phyloP scores from a whole-genome alignment of 1,140 invertebrate species.

The Zaprionus kolodkinae region DNA sequence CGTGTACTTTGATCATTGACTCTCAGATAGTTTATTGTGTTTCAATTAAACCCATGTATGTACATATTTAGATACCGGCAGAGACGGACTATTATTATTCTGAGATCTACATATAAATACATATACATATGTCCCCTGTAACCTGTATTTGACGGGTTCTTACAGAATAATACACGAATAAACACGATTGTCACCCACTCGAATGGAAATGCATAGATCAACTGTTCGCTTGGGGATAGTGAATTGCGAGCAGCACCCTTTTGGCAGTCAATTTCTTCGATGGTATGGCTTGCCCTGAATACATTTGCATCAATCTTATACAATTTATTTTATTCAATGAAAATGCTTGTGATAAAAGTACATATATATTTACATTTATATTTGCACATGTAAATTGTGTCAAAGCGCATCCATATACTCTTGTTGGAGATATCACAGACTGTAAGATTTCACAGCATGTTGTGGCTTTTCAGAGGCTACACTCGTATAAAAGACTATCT shows the following conservation, averaged over 20 bases:
- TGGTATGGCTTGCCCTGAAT: neutral
- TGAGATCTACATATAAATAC: neutral
- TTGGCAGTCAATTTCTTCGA: neutral
- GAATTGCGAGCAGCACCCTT: neutral
- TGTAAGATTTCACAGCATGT: neutral
- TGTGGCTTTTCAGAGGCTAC: neutral
- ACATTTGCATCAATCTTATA: conserved; percentile 7
- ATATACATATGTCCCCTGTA: neutral
- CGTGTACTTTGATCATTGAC: neutral
- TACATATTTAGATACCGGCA: too few relatives aligned
- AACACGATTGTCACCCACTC: neutral
- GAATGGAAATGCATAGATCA: neutral
- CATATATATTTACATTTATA: neutral
- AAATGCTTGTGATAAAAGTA: neutral
- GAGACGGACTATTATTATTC: neutral
- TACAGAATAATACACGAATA: neutral
- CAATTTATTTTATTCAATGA: neutral
- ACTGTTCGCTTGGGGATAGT: neutral
- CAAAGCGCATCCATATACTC: neutral
- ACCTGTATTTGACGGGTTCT: neutral
- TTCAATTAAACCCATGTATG: conserved; percentile 3
- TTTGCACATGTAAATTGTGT: neutral
- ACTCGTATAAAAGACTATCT: neutral
- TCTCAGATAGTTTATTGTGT: neutral
- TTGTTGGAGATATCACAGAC: neutral